These are phyloP conservation scores for Motacilla tschutschensis DNA, from an alignment of 2,113 vertebrate genomes.

Conservation along the genomic window DNA sequence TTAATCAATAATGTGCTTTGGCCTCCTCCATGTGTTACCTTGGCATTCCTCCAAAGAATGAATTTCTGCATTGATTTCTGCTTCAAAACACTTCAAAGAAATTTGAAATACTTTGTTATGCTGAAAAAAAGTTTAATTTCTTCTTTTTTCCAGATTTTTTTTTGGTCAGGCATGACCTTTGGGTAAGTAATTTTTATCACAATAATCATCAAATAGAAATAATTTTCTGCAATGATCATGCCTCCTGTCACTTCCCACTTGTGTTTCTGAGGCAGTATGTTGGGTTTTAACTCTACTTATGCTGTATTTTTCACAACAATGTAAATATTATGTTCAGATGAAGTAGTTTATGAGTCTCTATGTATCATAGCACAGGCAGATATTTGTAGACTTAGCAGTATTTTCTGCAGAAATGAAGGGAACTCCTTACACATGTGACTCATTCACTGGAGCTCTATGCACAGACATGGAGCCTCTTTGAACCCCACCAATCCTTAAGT, in stretches of 20 bases:
- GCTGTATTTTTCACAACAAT: neutral
- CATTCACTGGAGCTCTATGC: neutral
- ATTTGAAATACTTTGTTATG: neutral
- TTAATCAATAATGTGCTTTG: neutral
- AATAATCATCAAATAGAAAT: neutral
- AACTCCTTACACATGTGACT: neutral
- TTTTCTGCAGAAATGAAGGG: neutral
- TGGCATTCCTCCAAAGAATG: neutral
- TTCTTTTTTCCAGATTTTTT: neutral
- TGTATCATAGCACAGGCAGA: neutral
- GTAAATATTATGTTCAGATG: neutral
- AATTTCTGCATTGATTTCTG: neutral
- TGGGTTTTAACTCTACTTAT: neutral
- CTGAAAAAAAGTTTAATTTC: neutral
- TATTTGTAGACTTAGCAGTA: neutral
- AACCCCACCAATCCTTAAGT: neutral
- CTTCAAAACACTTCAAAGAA: neutral
- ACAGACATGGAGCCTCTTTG: neutral
- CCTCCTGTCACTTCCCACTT: neutral
- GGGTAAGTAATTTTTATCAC: neutral
- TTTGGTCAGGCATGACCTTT: neutral
- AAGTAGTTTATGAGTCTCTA: neutral
- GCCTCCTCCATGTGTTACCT: neutral
- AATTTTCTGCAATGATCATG: neutral
- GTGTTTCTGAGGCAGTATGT: neutral